A percentile compares a stretch with the other conserved stretches of the same genome.
These are phyloP conservation scores for Cotesia vestalis DNA, from an alignment of 1,140 invertebrate genomes.

Conservation along the genomic window DNA sequence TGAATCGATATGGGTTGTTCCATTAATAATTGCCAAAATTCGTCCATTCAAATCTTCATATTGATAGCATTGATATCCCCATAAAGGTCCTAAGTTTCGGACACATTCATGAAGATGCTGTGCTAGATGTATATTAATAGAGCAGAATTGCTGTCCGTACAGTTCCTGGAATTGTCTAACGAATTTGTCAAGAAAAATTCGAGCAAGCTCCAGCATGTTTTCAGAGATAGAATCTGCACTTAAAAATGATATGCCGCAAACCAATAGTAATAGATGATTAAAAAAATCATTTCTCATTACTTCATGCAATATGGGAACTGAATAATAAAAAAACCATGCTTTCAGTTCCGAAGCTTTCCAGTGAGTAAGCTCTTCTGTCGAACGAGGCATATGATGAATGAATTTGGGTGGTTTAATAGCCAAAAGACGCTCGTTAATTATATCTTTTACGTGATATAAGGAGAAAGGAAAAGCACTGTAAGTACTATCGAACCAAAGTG, in stretches of 20 bases:
- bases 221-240: conserved; percentile 9
- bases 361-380: conserved; percentile 36
- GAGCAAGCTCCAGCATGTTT: not conserved
- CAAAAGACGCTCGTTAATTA: conserved; percentile 31
- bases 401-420: conserved; percentile 42
- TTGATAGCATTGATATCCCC: conserved; percentile 41
- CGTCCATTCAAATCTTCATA: conserved; percentile 46
- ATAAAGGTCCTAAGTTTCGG: conserved; percentile 39
- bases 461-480: conserved; percentile 31
- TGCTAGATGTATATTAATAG: conserved; percentile 45
- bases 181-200: conserved; percentile 39
- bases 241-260: conserved; percentile 9
- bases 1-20: conserved; percentile 39
- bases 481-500: conserved; percentile 28
- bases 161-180: conserved; percentile 37
- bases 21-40: conserved; percentile 41
- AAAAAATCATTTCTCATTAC: conserved; percentile 37
- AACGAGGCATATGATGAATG: conserved; percentile 42
- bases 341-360: conserved; percentile 43
- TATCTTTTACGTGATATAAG: conserved; percentile 18
- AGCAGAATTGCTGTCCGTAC: conserved; percentile 41
- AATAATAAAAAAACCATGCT: conserved; percentile 41
- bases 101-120: conserved; percentile 43
- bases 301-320: conserved; percentile 37
- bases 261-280: conserved; percentile 20